These are phyloP conservation scores for Gadus macrocephalus DNA, from an alignment of 2,113 vertebrate genomes.

Conservation along the genomic window DNA sequence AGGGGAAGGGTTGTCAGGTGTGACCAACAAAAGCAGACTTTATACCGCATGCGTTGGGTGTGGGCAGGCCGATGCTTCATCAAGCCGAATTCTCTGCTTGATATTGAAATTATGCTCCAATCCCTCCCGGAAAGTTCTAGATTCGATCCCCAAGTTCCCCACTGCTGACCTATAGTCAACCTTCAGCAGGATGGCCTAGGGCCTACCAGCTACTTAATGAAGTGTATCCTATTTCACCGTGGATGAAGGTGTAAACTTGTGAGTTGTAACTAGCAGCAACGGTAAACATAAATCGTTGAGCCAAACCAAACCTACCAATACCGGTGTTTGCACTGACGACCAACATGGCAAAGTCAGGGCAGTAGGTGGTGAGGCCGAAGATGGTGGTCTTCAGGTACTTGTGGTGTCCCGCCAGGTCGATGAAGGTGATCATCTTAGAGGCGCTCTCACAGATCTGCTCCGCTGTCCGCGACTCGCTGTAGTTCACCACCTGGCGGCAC, in stretches of 20 bases:
- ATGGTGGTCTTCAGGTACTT: slow-evolving; percentile 99
- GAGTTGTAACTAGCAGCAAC: too few species aligned
- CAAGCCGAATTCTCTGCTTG: neutral
- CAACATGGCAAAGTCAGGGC: slow-evolving; percentile 97
- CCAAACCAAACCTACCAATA: slow-evolving; percentile 77
- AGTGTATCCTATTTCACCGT: too few species aligned
- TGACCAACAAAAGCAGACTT: neutral
- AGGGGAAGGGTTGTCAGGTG: neutral
- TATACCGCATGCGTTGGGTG: neutral
- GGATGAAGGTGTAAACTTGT: too few species aligned
- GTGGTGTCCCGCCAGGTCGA: slow-evolving; percentile 96
- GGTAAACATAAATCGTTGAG: too few species aligned
- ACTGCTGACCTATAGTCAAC: too few species aligned
- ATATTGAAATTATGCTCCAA: neutral
- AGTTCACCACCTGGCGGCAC: slow-evolving; percentile 90
- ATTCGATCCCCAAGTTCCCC: too few species aligned
- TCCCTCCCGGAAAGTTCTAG: too few species aligned
- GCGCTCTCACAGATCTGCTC: slow-evolving; percentile 98
- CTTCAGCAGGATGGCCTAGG: too few species aligned
- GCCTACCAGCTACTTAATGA: too few species aligned
- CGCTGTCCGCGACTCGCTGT: slow-evolving; percentile 94
- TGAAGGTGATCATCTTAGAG: slow-evolving; percentile 99
- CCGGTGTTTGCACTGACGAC: slow-evolving; percentile 96
- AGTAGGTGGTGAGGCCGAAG: slow-evolving; percentile 97
- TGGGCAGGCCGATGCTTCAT: neutral